Base-by-base conservation (phyloP, 2,113 vertebrate species). In the Seriola quinqueradiata region DNA sequence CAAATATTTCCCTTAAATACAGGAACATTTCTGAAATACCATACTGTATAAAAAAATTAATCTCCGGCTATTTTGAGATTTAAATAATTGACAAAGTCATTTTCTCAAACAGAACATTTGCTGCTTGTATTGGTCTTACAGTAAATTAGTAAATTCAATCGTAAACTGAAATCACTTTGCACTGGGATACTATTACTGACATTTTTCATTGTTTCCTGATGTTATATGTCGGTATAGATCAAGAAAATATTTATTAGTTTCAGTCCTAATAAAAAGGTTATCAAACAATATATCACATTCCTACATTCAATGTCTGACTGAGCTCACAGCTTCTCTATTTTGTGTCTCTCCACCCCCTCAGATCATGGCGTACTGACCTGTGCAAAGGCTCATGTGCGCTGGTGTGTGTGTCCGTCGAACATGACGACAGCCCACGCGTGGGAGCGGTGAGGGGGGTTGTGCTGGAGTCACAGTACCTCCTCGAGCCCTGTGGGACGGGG, bases 391-490 rank as follows among this genome's bases (percentile, higher is more conserved):
- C 90, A 77, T 97, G 97, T 34, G 93, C 95, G 0, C 93, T 99
- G 76, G 97, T 98, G 86, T 95, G 97, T 5, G 75, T 94, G 61
- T 99, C 98, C 1, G 94, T 99, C 60, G 98, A 99, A 21, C 97
- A 97, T 0, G 97, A 98, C 3, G 96, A 98, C 60, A 95, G 96
- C 83, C 94, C 94, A 23, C 93, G 94, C 32, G 91, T 95, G 86
- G 97, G 96, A 1, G 95, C 96, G 0, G 97, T 99, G 69, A 94
- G 97, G 55, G 97, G 96, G 0, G 89, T 97, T 0, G 94, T 99
- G 58, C 94, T 99, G 91, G 97, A 99, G 75, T 97, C 96, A 0
- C 98, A 98, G 88, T 98, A 97, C 93, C 87, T 99, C 79, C 96
- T 99, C 48, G 98, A 99, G 77, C 97, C 97, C 0, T 97, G 96